Evolutionary conservation across 2,113 vertebrate species (phyloP), one percentile per base, ranked within the genome.

Genomic region (Hystrix cristata): DNA sequence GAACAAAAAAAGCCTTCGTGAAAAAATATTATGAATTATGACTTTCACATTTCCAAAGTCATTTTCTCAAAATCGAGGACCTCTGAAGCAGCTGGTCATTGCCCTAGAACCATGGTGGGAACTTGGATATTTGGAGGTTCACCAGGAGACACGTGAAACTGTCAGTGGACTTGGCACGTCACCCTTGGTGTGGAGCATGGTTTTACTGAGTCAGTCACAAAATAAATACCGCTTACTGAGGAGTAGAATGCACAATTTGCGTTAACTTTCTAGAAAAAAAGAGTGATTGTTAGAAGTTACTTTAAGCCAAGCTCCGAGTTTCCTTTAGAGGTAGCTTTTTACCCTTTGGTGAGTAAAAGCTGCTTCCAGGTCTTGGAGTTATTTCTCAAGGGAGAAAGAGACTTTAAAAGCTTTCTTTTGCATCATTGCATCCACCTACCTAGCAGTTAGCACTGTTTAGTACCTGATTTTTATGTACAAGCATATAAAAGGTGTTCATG

Each of bases 401-500:
- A 48, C 6, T 38, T 78, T 31, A 87, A 96, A 93, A 76, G 67
- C 21, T 60, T 25, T 31, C 59, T 64, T 9, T 71, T 21, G n/a
- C 38, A 38, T 72, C 25, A 38, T 1, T 78, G 27, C 3, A 91
- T 84, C 53, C 43, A 69, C 80, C 89, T 87, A 5, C 31, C 57
- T 29, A 74, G 51, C 38, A 71, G 7, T 94, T 57, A 86, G 43
- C 74, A 83, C 25, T 83, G 29, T 93, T 90, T 86, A 14, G n/a
- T 88, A 64, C 38, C 57, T 91, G 23, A 88, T 90, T 91, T 91
- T 96, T 97, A 74, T 21, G 19, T 84, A 60, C 27, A 90, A 79
- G 76, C 62, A 57, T 72, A 87, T 64, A 86, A 92, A 95, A 53
- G 13, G 10, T n/a, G 3, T 71, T 83, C 38, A 53, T 87, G 31